A percentile compares a stretch with the other conserved stretches of the same genome.
Evolutionary conservation across 2,797 vertebrate genomes (phyloP).

Genomic region (Tragopan temminckii): DNA sequence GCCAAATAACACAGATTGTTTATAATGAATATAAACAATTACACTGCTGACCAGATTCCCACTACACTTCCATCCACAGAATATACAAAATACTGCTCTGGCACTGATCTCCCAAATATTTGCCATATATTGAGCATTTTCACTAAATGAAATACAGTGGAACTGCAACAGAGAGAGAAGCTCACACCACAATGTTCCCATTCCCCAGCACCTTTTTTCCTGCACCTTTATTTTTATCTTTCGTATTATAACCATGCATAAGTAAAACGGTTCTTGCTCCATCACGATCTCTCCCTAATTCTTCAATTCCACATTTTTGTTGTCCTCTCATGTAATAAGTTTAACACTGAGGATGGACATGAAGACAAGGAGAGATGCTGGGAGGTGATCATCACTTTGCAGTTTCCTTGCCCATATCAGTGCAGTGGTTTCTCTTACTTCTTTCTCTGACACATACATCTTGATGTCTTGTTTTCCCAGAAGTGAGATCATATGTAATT

Average conservation of each 20-base stretch:
- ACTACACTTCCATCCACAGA: conserved; percentile 60
- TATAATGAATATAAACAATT: conserved; percentile 79
- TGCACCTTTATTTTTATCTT: not conserved
- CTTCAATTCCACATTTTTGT: conserved; percentile 7
- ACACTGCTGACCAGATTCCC: conserved; percentile 74
- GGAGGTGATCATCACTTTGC: not conserved
- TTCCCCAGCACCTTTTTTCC: not conserved
- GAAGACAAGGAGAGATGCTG: not conserved
- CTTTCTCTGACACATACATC: not conserved
- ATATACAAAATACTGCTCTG: conserved; percentile 59
- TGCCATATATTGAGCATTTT: conserved; percentile 51
- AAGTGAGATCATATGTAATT: not conserved
- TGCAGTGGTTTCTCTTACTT: not conserved
- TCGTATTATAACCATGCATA: not conserved
- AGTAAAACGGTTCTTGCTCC: conserved; percentile 1
- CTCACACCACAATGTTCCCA: not conserved
- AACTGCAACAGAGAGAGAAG: conserved; percentile 27
- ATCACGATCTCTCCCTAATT: not conserved
- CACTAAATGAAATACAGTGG: conserved; percentile 35
- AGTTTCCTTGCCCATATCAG: not conserved
- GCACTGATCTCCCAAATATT: conserved; percentile 62
- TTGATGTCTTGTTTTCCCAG: not conserved
- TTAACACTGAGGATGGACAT: not conserved
- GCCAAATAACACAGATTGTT: conserved; percentile 77
- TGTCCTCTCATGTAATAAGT: not conserved